Conservation (phyloP, 2,113 vertebrate species). For the Dissostichus mawsoni region DNA sequence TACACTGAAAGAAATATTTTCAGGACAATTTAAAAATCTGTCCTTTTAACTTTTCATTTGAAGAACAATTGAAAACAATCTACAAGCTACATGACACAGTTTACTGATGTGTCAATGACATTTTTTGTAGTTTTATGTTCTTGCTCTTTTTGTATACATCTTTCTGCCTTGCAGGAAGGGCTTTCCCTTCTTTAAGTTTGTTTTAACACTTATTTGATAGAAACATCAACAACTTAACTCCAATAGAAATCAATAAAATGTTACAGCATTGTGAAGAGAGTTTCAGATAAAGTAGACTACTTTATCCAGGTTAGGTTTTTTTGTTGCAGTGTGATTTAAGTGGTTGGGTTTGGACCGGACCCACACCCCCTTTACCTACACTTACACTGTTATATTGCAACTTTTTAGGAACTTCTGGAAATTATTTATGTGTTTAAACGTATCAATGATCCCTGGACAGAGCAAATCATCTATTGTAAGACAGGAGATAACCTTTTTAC, state of each 20-base stretch:
- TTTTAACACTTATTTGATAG: background rate
- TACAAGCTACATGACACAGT: background rate
- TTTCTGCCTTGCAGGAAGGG: background rate
- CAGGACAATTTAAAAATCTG: background rate
- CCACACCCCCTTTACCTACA: conserved; percentile 19
- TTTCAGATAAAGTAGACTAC: background rate
- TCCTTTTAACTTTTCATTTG: background rate
- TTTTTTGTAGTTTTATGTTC: background rate
- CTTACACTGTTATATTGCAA: background rate
- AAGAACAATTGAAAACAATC: background rate
- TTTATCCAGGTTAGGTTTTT: background rate
- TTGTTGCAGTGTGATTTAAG: conserved; percentile 26
- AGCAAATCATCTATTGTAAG: background rate
- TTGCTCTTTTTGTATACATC: background rate
- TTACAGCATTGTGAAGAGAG: background rate
- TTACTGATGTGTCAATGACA: background rate
- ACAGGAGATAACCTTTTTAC: background rate
- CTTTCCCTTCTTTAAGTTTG: background rate
- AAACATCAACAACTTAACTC: background rate
- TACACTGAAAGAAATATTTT: conserved; percentile 17
- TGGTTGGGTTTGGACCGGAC: background rate
- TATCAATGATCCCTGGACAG: background rate
- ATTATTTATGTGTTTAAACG: background rate
- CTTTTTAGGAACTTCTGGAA: background rate
- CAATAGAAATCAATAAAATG: background rate